These are phyloP conservation scores for Zygaena filipendulae DNA, from an alignment of 2,888 invertebrate genomes.

Conservation along the genomic window DNA sequence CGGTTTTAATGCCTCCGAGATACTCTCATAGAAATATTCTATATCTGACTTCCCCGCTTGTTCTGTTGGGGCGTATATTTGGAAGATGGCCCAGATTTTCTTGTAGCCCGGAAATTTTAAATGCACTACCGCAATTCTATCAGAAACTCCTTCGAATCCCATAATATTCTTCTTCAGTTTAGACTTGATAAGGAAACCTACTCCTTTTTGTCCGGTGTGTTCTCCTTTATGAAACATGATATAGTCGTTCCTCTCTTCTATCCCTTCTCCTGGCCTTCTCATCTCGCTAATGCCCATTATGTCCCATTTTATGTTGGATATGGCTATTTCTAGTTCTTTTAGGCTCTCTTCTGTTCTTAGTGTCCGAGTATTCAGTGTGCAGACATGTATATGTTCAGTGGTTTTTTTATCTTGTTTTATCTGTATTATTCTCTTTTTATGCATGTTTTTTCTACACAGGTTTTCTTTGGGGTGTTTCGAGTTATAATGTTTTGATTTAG, in stretches of 20 bases:
- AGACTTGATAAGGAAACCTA: conserved; percentile 14
- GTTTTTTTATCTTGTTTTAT: conserved; percentile 1
- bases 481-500: conserved; percentile 6
- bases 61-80: conserved; percentile 12
- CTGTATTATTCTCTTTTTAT: background rate
- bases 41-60: conserved; percentile 7
- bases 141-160: conserved; percentile 12
- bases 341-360: conserved; percentile 5
- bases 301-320: conserved; percentile 6
- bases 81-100: conserved; percentile 6
- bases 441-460: no score
- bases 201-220: conserved; percentile 11
- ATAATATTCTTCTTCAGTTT: conserved; percentile 10
- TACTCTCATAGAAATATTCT: conserved; percentile 7
- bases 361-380: conserved; percentile 3
- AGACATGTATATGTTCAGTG: conserved; percentile 4
- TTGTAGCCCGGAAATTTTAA: conserved; percentile 2
- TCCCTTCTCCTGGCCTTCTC: conserved; percentile 11
- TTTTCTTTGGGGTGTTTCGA: no score
- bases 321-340: conserved; percentile 4
- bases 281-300: conserved; percentile 15
- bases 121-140: conserved; percentile 10
- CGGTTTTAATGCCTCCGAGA: conserved; percentile 3
- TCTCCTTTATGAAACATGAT: conserved; percentile 11
- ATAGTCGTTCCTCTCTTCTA: conserved; percentile 9